Base-by-base conservation (phyloP, 2,888 invertebrate species). In the Stenurella melanura region DNA sequence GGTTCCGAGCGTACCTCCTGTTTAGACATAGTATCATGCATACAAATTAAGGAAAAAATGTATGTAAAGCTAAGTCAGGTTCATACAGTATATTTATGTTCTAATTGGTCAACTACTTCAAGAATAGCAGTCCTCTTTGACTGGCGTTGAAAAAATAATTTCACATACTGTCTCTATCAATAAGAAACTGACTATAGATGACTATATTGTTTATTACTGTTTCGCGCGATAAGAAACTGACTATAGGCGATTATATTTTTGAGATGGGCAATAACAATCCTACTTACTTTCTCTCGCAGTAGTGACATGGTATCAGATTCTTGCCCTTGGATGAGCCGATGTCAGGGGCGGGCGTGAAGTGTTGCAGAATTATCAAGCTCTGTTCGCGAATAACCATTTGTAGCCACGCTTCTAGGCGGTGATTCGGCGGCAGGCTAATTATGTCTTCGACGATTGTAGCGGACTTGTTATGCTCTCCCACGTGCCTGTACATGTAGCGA, bases 401-500 rank as follows among this genome's bases (percentile, higher is more conserved):
- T 10, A 87, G 76, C 87, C 87, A 87, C 12, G 82, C 78, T 68
- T 87, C 85, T 50, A 87, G 77, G 69, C 80, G 78, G 7, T 78
- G 61, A 67, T 87, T 83, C 12, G 80, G 69, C 0, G 76, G 68
- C 68, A 86, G 56, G 10, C 72, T 73, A n/a, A 76, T 78, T 17
- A 84, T 79, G 50, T 82, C 76, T 9, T 77, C 75, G 11, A 75
- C 75, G n/a, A 61, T 70, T 18, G 72, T 58, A n/a, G 60, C 66
- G 12, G 67, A 26, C 19, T 76, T 60, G 74, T 79, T 93, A 66
- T 91, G 91, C 1, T 89, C 89, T 11, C 82, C 79, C 77, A 92
- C 91, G 84, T 94, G 94, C 1, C 91, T 91, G 26, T 89, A 87
- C 19, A 93, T 88, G 0, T 91, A 90, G 1, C 87, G 89, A 77